Evolutionary conservation across 2,113 vertebrate genomes (phyloP).

Genomic region (Malaclemys terrapin): DNA sequence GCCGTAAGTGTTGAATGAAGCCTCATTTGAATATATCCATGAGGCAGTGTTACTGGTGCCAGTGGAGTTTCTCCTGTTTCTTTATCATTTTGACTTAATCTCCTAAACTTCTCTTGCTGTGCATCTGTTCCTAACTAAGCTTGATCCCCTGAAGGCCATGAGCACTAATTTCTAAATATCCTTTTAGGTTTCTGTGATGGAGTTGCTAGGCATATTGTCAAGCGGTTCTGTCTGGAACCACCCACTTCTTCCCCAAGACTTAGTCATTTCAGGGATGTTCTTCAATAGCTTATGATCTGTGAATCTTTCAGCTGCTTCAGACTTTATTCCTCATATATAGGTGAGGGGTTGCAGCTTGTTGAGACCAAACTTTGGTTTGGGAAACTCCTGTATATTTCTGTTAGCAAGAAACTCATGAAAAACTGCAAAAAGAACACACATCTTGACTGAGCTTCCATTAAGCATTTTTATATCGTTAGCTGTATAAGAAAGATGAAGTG

Average conservation of each 20-base stretch:
- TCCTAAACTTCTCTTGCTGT: rapidly evolving
- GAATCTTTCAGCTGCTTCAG: not conserved
- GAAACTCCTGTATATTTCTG: slow-evolving; percentile 6
- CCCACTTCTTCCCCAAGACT: not conserved
- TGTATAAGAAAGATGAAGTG: slow-evolving; percentile 4
- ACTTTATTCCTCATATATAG: not conserved
- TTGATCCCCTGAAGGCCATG: not conserved
- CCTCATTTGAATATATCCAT: not conserved
- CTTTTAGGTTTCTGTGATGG: no score
- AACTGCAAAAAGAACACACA: not conserved
- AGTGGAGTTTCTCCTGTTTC: rapidly evolving
- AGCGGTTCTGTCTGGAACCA: not conserved
- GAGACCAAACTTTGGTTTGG: not conserved
- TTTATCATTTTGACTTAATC: not conserved
- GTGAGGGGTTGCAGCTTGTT: slow-evolving; percentile 30
- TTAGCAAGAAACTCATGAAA: slow-evolving; percentile 2
- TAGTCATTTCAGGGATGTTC: rapidly evolving
- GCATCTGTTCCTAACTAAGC: rapidly evolving
- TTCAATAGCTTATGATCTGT: not conserved
- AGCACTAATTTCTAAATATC: not conserved
- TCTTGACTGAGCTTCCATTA: slow-evolving; percentile 22
- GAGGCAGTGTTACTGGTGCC: not conserved
- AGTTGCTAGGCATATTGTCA: rapidly evolving
- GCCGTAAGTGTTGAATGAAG: not conserved
- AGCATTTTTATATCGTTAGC: not conserved